These are phyloP conservation scores for Oryzias sinensis DNA, from an alignment of 2,797 vertebrate species.

Conservation along the genomic window DNA sequence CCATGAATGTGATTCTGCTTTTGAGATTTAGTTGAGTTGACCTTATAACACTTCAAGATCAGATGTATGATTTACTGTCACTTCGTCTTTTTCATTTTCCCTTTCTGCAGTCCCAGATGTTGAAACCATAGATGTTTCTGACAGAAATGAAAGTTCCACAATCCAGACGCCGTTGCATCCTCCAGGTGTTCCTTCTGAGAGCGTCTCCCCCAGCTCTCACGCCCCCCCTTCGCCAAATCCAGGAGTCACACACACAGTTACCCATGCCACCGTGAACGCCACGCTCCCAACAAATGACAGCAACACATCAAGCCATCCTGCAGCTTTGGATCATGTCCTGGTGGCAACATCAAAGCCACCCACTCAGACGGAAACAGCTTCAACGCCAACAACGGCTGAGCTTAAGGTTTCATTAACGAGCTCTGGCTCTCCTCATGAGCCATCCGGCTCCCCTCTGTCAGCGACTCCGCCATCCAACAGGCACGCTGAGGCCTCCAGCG, in stretches of 20 bases:
- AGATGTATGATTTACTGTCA: background rate
- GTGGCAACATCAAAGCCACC: conserved; percentile 2
- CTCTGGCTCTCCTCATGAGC: background rate
- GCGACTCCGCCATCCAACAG: background rate
- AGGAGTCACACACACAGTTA: background rate
- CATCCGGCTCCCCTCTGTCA: background rate
- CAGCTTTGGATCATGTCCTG: background rate
- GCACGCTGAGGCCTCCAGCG: background rate
- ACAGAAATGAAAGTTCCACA: conserved; percentile 2
- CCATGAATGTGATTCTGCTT: no score
- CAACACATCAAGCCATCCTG: background rate
- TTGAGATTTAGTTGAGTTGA: no score
- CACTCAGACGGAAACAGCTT: background rate
- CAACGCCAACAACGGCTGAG: background rate
- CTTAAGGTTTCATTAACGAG: conserved; percentile 5
- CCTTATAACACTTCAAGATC: no score
- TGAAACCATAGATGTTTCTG: background rate
- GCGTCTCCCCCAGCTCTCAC: background rate
- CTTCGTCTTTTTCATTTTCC: conserved; percentile 1
- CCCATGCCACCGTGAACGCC: background rate
- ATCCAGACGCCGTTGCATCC: background rate
- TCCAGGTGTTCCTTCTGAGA: background rate
- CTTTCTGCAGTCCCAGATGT: conserved; percentile 19
- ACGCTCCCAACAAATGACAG: background rate
- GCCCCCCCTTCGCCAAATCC: background rate